Percentiles rank a stretch among this genome's conserved stretches.
phyloP scores from a whole-genome alignment of 2,113 vertebrate genomes.

The Turnix velox region DNA sequence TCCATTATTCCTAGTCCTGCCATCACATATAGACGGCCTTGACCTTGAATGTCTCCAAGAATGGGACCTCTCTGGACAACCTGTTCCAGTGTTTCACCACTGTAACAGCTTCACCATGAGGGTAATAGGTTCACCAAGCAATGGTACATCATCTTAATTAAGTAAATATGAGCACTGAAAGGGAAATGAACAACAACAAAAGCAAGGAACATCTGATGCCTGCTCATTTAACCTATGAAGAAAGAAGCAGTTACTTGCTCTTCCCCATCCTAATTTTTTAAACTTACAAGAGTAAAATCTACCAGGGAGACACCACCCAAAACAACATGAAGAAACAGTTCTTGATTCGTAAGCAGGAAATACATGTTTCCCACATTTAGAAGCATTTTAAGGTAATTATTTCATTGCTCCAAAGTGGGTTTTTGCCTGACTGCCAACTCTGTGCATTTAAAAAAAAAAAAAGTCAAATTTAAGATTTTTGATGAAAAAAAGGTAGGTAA shows the following conservation, averaged over 20 bases:
- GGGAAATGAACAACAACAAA: neutral
- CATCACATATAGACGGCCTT: too few relatives aligned
- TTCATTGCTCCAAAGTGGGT: neutral
- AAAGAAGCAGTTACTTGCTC: neutral
- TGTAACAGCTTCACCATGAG: too few relatives aligned
- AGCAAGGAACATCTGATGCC: neutral
- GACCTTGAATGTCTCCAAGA: too few relatives aligned
- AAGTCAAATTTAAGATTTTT: neutral
- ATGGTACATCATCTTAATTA: neutral
- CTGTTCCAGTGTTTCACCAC: too few relatives aligned
- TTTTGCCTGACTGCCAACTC: neutral
- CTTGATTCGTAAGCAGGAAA: neutral
- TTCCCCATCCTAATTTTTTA: neutral
- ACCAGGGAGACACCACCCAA: neutral
- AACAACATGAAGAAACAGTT: neutral
- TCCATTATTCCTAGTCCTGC: too few relatives aligned
- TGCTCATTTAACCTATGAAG: neutral
- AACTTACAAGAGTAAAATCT: neutral
- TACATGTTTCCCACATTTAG: neutral
- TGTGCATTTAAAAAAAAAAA: neutral
- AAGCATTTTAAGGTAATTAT: neutral
- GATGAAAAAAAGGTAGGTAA: constrained; percentile 32
- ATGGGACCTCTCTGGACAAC: too few relatives aligned
- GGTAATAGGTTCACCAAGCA: neutral
- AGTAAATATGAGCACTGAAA: neutral